A percentile compares a stretch with the other conserved stretches of the same genome.
phyloP scores from a whole-genome alignment of 2,797 vertebrate species.

The Amphiprion clarkii region DNA sequence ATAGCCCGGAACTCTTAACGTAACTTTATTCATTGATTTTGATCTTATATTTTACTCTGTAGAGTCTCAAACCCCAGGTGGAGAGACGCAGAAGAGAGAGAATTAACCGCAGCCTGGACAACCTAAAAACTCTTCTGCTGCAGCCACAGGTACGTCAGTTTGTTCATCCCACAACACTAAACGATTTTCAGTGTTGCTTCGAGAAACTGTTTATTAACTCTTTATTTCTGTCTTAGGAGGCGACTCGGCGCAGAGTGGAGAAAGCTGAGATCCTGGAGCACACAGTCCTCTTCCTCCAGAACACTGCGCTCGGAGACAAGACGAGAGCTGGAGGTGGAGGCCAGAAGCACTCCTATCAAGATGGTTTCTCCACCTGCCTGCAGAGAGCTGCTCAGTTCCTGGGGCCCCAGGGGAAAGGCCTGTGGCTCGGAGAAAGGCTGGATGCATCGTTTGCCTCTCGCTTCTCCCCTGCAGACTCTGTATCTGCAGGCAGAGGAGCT shows the following conservation, averaged over 20 bases:
- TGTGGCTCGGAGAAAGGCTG: constrained; percentile 55
- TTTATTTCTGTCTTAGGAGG: constrained; percentile 67
- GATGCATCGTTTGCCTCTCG: constrained; percentile 13
- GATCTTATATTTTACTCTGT: neutral
- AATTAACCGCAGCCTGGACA: constrained; percentile 90
- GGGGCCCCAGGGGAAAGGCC: constrained; percentile 63
- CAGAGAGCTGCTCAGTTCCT: constrained; percentile 74
- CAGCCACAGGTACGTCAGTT: constrained; percentile 38
- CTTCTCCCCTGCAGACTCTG: neutral
- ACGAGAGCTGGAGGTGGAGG: constrained; percentile 14
- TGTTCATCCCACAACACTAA: too few relatives aligned
- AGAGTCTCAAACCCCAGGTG: constrained; percentile 87
- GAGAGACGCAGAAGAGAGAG: constrained; percentile 89
- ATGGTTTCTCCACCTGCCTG: constrained; percentile 78
- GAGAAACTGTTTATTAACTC: neutral
- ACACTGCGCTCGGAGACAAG: constrained; percentile 13
- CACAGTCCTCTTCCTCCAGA: constrained; percentile 86
- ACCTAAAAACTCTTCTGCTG: constrained; percentile 83
- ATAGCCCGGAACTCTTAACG: neutral
- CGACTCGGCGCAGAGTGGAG: constrained; percentile 84
- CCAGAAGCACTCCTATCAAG: constrained; percentile 58
- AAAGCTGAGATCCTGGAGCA: constrained; percentile 90
- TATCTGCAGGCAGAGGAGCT: neutral
- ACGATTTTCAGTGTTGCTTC: rapidly evolving
- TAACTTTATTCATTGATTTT: neutral